These are phyloP conservation scores for Pogonophryne albipinna DNA, from an alignment of 2,797 vertebrate species.

Conservation along the genomic window DNA sequence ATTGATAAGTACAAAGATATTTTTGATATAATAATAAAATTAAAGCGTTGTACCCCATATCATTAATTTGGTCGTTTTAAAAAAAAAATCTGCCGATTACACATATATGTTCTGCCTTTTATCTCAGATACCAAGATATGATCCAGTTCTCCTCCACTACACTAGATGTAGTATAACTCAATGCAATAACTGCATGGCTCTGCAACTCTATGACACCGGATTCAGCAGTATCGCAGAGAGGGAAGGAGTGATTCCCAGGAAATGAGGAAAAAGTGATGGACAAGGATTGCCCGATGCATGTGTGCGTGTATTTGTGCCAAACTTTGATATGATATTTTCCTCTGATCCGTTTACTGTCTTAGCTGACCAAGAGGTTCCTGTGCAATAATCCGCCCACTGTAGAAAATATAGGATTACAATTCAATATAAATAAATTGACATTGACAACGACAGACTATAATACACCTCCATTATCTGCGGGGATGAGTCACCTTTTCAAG, in stretches of 20 bases:
- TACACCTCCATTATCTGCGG: constrained; percentile 47
- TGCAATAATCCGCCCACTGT: constrained; percentile 68
- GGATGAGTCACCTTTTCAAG: constrained; percentile 48
- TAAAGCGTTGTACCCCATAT: constrained; percentile 44
- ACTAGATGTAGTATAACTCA: constrained; percentile 66
- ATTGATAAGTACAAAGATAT: constrained; percentile 31
- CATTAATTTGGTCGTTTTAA: constrained; percentile 35
- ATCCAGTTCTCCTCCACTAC: constrained; percentile 48
- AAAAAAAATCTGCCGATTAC: constrained; percentile 27
- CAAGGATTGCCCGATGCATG: constrained; percentile 37
- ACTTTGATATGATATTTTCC: constrained; percentile 70
- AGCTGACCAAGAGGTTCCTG: constrained; percentile 78
- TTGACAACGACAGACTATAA: constrained; percentile 62
- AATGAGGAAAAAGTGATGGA: constrained; percentile 50
- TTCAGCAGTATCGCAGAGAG: constrained; percentile 73
- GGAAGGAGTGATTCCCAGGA: constrained; percentile 39
- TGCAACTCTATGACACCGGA: constrained; percentile 74
- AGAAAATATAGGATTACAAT: constrained; percentile 62
- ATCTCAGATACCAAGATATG: constrained; percentile 52
- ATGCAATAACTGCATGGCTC: constrained; percentile 78
- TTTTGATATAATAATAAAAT: constrained; percentile 43
- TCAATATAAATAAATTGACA: constrained; percentile 66
- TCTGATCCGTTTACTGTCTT: constrained; percentile 74
- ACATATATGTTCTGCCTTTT: constrained; percentile 47
- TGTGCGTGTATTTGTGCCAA: constrained; percentile 51